phyloP scores from a whole-genome alignment of 2,113 vertebrate genomes.

The Apeltes quadracus region DNA sequence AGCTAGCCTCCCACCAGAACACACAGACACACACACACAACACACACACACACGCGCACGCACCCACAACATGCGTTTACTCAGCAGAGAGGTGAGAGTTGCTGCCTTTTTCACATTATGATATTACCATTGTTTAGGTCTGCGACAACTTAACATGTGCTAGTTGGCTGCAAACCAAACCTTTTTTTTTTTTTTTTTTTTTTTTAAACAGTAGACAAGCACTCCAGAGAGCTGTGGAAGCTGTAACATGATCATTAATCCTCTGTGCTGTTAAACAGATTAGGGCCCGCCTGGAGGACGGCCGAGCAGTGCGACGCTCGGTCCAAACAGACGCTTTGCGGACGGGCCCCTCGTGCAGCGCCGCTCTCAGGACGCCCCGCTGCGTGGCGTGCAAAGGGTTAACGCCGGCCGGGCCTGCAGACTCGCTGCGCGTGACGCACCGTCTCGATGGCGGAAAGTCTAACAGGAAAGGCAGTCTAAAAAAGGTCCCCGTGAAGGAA shows the following conservation, averaged over 20 bases:
- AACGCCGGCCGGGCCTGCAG: conserved; percentile 68
- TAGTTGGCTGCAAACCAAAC: conserved; percentile 48
- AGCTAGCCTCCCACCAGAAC: conserved; percentile 56
- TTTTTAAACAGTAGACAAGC: conserved; percentile 40
- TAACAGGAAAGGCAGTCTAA: conserved; percentile 82
- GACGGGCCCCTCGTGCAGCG: conserved; percentile 55
- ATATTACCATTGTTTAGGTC: conserved; percentile 55
- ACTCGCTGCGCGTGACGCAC: conserved; percentile 79
- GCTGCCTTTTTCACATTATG: conserved; percentile 49
- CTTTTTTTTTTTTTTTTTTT: conserved; percentile 21
- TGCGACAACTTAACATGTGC: conserved; percentile 43
- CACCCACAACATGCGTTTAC: conserved; percentile 18
- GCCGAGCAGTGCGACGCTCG: conserved; percentile 54
- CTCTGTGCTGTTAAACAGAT: conserved; percentile 74
- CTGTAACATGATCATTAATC: conserved; percentile 72
- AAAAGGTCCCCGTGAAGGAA: conserved; percentile 79
- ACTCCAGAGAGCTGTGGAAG: conserved; percentile 51
- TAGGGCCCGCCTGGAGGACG: conserved; percentile 62
- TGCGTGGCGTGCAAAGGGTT: conserved; percentile 71
- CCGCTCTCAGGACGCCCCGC: conserved; percentile 48
- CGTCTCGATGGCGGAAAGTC: conserved; percentile 81
- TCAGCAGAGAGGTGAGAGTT: conserved; percentile 32
- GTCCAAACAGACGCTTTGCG: conserved; percentile 64
- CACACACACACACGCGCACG: conserved; percentile 24
- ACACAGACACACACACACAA: conserved; percentile 13